phyloP scores from a whole-genome alignment of 2,113 vertebrate genomes.

The Phainopepla nitens region DNA sequence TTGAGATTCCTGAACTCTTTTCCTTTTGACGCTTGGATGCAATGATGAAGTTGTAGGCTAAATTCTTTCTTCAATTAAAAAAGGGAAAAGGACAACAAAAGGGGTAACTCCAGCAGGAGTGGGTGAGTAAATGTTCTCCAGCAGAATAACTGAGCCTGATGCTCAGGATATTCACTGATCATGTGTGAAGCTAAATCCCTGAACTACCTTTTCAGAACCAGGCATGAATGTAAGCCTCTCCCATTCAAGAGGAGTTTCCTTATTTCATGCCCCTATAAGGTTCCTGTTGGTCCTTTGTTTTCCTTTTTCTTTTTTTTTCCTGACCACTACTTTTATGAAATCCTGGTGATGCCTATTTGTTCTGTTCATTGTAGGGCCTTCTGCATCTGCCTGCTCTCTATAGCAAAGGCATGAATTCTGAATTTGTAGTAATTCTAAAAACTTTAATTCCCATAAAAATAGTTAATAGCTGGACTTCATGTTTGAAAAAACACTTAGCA shows the following conservation, averaged over 20 bases:
- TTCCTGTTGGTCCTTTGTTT: not conserved
- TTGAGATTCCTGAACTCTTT: not conserved
- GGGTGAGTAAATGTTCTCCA: not conserved
- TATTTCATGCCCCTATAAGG: not conserved
- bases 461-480: not conserved
- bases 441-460: not conserved
- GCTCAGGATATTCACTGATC: not conserved
- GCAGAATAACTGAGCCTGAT: not conserved
- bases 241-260: not conserved
- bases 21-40: not conserved
- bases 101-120: not conserved
- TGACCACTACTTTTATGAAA: not conserved
- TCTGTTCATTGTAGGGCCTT: not conserved
- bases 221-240: not conserved
- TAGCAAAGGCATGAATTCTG: not conserved
- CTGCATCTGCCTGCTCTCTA: not conserved
- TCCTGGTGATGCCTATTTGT: not conserved
- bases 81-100: not conserved
- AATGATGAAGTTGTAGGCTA: not conserved
- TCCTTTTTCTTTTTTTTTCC: not conserved
- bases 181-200: not conserved
- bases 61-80: not conserved
- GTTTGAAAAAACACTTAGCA: not conserved
- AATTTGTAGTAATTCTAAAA: not conserved
- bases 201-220: not conserved